A percentile compares a stretch with the other conserved stretches of the same genome.
Conservation (phyloP, 2,888 invertebrate genomes). For the Parthenolecanium corni region DNA sequence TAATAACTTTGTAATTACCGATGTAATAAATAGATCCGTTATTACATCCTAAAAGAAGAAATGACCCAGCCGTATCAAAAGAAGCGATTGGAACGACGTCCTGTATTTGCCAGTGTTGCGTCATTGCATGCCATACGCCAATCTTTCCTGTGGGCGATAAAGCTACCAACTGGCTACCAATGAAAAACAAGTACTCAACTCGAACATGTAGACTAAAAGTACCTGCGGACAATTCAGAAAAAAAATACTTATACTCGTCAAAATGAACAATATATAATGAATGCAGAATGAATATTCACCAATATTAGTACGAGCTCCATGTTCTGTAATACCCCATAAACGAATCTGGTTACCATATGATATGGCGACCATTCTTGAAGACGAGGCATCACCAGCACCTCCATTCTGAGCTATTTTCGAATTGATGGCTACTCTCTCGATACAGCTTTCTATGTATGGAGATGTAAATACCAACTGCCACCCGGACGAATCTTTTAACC, state of each 20-base stretch:
- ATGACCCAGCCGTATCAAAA: conserved; percentile 93
- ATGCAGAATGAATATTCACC: conserved; percentile 42
- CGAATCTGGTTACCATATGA: conserved; percentile 64
- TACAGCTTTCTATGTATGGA: conserved; percentile 74
- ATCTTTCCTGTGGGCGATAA: conserved; percentile 84
- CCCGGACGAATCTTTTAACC: conserved; percentile 90
- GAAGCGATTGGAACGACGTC: conserved; percentile 91
- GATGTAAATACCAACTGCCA: conserved; percentile 94
- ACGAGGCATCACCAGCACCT: conserved; percentile 40
- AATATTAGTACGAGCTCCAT: conserved; percentile 59
- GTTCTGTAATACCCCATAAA: conserved; percentile 68
- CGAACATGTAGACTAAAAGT: conserved; percentile 83
- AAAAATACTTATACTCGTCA: background rate
- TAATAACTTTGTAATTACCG: conserved; percentile 45
- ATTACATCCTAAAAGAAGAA: conserved; percentile 84
- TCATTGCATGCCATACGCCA: conserved; percentile 99
- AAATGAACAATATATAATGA: conserved; percentile 23
- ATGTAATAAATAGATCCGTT: conserved; percentile 96
- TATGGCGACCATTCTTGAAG: conserved; percentile 70
- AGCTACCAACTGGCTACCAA: conserved; percentile 95
- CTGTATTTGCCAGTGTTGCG: conserved; percentile 96
- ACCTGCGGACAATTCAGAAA: conserved; percentile 44
- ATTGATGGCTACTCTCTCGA: conserved; percentile 78
- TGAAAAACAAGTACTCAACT: conserved; percentile 92
- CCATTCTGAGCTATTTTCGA: conserved; percentile 45